phyloP scores from a whole-genome alignment of 1,140 invertebrate genomes.

The Caerostris darwini region DNA sequence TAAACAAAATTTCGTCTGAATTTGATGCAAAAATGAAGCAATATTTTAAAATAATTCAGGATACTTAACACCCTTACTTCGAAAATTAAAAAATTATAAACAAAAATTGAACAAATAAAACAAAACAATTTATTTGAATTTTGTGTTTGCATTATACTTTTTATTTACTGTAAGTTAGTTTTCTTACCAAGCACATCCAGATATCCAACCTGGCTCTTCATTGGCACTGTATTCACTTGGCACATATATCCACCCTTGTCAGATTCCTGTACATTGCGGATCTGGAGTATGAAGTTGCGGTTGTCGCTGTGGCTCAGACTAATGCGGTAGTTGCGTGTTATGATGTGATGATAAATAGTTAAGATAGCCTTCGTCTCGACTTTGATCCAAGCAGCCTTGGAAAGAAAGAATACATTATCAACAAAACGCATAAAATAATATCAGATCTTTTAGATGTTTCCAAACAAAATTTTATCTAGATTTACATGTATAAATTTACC shows the following conservation, averaged over 20 bases:
- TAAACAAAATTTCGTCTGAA: no score
- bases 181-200: constrained; percentile 91
- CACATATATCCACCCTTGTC: constrained; percentile 91
- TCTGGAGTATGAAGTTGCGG: constrained; percentile 94
- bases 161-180: no score
- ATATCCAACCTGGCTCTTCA: constrained; percentile 93
- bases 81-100: no score
- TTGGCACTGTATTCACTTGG: constrained; percentile 94
- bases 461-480: background rate
- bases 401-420: background rate
- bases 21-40: no score
- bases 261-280: constrained; percentile 93
- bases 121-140: no score
- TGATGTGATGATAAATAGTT: constrained; percentile 95
- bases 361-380: constrained; percentile 84
- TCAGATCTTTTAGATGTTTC: background rate
- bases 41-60: no score
- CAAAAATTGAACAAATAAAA: no score
- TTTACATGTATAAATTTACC: no score
- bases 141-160: no score
- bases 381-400: constrained; percentile 78
- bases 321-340: constrained; percentile 88
- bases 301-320: constrained; percentile 93
- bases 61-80: no score
- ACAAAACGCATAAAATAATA: background rate